Evolutionary conservation across 2,888 invertebrate species (phyloP), one percentile per base, ranked within the genome.

Genomic region (Synergus japonicus): DNA sequence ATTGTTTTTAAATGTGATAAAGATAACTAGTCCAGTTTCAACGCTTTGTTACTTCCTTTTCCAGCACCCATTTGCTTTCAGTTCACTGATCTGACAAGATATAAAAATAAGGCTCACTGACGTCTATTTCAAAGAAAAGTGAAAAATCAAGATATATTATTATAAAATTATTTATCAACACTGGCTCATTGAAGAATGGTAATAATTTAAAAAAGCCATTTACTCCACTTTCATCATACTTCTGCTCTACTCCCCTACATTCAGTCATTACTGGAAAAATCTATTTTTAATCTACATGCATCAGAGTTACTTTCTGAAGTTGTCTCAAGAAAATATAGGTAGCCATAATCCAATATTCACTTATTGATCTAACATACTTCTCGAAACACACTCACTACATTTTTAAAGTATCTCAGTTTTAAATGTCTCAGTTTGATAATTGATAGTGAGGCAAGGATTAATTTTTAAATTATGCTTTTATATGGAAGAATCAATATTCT

Each of bases 191-290:
- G 2, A 29, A 29, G 22, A 29, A 29, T 29, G 22, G 1, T 29
- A 29, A 29, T 29, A 29, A 29, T 29, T 29, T 29, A 29, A 29
- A 29, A 29, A 29, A 29, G 46, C 46, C 79, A 73, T 66, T 81
- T 77, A 81, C 80, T 82, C 82, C 79, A 81, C 79, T 81, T 83
- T 84, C 81, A 82, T 81, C 79, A 80, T 81, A 78, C 77, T 83
- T 83, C 77, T 80, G 81, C n/a, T 76, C 84, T 81, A 82, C 46
- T 84, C 79, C 81, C 82, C 81, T 86, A 84, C 44, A 44, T 43
- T 18, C 18, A 66, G 43, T 43, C 13, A 43, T 18, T 18, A 43
- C 43, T 7, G 43, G 4, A 37, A 66, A 44, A 18, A 66, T 44
- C 46, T 12, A 46, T 46, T 46, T 46, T 46, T 46, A 46, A 46